Percentiles rank a stretch among this genome's conserved stretches.
phyloP scores from a whole-genome alignment of 2,113 vertebrate genomes.

The Terrapene triunguis region DNA sequence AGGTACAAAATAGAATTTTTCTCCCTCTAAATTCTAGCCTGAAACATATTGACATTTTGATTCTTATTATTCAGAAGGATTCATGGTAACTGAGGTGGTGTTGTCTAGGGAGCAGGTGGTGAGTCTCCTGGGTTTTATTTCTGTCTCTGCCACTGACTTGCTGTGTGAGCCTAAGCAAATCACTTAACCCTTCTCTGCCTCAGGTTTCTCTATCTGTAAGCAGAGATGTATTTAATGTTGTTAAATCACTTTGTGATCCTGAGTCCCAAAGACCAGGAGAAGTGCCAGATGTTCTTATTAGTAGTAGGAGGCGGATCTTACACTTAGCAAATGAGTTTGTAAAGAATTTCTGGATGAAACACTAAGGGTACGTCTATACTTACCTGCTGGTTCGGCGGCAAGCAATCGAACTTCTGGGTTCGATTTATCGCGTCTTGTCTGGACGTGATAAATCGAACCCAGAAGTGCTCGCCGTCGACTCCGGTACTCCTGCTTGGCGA shows the following conservation, averaged over 20 bases:
- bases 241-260: neutral
- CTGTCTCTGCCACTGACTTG: neutral
- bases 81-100: neutral
- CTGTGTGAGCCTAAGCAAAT: neutral
- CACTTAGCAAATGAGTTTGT: neutral
- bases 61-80: neutral
- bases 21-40: neutral
- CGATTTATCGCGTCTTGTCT: no score
- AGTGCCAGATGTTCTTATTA: fast-evolving
- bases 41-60: neutral
- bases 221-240: neutral
- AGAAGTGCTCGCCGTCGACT: no score
- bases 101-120: neutral
- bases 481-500: no score
- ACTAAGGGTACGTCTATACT: no score
- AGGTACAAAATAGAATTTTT: neutral
- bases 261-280: neutral
- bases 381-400: no score
- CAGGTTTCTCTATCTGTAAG: neutral
- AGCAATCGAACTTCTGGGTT: no score
- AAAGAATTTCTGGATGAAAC: no score
- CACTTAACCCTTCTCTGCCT: neutral
- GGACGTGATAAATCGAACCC: no score
- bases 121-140: neutral
- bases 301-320: neutral